Evolutionary conservation across 2,797 vertebrate species (phyloP).

Genomic region (Scolopax rusticola): DNA sequence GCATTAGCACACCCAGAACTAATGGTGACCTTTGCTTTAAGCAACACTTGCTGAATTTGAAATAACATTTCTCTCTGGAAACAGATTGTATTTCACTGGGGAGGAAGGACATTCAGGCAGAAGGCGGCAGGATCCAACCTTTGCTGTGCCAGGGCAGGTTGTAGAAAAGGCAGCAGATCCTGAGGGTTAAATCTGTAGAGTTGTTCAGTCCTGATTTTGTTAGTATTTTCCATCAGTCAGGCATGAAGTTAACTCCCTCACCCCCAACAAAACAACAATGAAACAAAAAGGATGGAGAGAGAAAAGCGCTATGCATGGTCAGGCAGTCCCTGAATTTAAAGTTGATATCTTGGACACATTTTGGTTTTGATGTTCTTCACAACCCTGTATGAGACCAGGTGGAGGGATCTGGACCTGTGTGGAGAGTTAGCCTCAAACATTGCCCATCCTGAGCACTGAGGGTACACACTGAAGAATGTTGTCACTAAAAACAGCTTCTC

Average conservation of each 20-base stretch:
- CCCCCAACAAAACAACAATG: neutral
- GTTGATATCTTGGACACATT: neutral
- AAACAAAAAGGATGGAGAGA: neutral
- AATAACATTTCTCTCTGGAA: conserved; percentile 8
- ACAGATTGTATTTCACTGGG: neutral
- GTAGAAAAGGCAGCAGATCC: neutral
- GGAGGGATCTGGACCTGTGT: neutral
- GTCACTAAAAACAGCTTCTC: neutral
- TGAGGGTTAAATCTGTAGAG: neutral
- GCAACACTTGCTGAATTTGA: conserved; percentile 4
- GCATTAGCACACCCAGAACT: conserved; percentile 17
- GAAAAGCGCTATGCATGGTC: neutral
- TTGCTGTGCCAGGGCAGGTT: neutral
- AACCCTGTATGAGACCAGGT: neutral
- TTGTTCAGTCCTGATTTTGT: neutral
- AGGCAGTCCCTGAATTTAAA: neutral
- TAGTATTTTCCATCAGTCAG: neutral
- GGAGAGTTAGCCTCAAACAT: neutral
- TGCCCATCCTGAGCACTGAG: neutral
- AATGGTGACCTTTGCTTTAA: conserved; percentile 43
- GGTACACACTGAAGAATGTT: neutral
- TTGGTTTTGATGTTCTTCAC: neutral
- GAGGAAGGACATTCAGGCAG: neutral
- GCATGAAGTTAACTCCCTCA: neutral
- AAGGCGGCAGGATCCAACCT: neutral